Evolutionary conservation across 2,113 vertebrate species (phyloP), one percentile per base, ranked within the genome.

Genomic region (Gnathonemus echidnorhynchus): DNA sequence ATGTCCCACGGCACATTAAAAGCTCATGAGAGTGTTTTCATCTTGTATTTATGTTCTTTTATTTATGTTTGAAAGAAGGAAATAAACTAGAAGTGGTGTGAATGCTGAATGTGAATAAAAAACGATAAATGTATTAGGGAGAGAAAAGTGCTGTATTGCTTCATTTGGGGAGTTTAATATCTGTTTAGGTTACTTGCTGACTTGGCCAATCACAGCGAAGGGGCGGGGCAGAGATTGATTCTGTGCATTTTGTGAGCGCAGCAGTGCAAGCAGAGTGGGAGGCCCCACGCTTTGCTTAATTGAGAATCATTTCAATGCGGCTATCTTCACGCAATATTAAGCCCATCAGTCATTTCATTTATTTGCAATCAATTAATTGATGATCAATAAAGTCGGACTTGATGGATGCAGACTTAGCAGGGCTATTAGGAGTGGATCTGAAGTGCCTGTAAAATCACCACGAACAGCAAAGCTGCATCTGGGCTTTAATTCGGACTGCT

Each of bases 31-130:
- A 92, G 92, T 93, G 91, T 93, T 95, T 92, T 94, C 92, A 94
- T 94, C 89, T 95, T 93, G 92, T 94, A 93, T 94, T 93, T 95
- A 93, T 95, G 92, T 84, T 46, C 91, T 70, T 42, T 42, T 4
- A 42, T 42, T 42, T 42, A 42, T 13, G 48, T 88, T 77, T 88
- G 88, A 56, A 90, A 91, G 74, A 90, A 86, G 31, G 74, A 85
- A 93, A 93, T 92, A 92, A 90, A 92, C 90, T 31, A 10, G 62
- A 27, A 66, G 9, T 66, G n/a, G n/a, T 27, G n/a, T 66, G 9
- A 70, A 27, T 70, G 62, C 62, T 66, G 62, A 31, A 66, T n/a
- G 9, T 66, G 62, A 66, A 66, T 66, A 66, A 66, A 66, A 66
- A 66, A 11, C 5, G 8, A 70, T 70, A 70, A 27, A 70, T 70